phyloP scores from a whole-genome alignment of 2,797 vertebrate genomes.

The Leucoraja ocellata region DNA sequence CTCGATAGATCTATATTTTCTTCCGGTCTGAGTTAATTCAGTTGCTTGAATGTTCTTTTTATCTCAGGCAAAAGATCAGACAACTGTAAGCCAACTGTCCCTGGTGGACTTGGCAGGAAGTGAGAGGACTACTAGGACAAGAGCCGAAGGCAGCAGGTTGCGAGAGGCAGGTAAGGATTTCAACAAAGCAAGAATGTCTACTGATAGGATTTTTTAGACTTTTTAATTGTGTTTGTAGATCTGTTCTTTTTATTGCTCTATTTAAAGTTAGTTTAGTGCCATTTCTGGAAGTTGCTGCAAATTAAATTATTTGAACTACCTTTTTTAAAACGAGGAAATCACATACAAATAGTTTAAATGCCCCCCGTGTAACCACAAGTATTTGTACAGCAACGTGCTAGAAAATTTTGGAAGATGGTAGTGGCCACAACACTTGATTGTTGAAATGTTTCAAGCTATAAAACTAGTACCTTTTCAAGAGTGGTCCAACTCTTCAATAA shows the following conservation, averaged over 20 bases:
- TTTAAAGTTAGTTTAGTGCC: too few species aligned
- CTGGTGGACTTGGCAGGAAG: slow-evolving; percentile 93
- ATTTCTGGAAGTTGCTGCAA: too few species aligned
- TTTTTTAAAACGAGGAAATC: neutral
- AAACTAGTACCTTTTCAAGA: neutral
- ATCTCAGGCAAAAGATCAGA: slow-evolving; percentile 80
- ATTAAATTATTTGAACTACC: too few species aligned
- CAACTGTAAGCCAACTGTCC: slow-evolving; percentile 81
- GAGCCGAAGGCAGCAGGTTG: slow-evolving; percentile 81
- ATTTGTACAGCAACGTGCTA: neutral
- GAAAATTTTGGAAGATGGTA: neutral
- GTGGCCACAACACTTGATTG: neutral
- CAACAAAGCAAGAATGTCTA: neutral
- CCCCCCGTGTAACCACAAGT: neutral
- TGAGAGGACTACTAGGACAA: slow-evolving; percentile 85
- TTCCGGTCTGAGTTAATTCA: neutral
- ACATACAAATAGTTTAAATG: neutral
- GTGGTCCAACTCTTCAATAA: neutral
- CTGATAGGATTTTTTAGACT: neutral
- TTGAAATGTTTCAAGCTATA: neutral
- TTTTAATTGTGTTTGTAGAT: too few species aligned
- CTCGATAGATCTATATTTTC: neutral
- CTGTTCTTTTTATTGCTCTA: too few species aligned
- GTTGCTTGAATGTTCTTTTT: neutral
- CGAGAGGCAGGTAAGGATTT: slow-evolving; percentile 78